A percentile compares a stretch with the other conserved stretches of the same genome.
phyloP scores from a whole-genome alignment of 2,888 invertebrate species.

The Pardosa pseudoannulata region DNA sequence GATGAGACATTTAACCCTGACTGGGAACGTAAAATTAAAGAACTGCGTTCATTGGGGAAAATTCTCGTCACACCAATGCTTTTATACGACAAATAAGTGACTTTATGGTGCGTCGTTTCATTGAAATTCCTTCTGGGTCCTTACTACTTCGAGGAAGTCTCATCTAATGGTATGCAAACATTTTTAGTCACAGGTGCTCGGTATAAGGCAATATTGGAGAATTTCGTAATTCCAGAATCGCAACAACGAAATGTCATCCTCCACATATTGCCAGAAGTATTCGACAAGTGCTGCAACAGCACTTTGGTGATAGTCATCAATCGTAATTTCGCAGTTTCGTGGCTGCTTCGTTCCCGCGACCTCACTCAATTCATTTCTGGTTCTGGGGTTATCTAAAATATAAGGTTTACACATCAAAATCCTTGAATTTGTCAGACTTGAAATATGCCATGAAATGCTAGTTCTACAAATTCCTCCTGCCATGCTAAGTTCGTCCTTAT shows the following conservation, averaged over 20 bases:
- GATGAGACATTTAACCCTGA: not conserved
- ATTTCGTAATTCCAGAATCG: conserved; percentile 2
- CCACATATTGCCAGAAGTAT: not conserved
- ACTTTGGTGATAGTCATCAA: not conserved
- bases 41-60: not conserved
- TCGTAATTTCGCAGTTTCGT: not conserved
- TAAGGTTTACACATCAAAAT: not conserved
- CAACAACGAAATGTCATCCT: not conserved
- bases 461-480: not conserved
- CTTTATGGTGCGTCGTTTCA: not conserved
- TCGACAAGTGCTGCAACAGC: not conserved
- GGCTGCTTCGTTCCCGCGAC: not conserved
- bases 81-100: conserved; percentile 22
- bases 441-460: not conserved
- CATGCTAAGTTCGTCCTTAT: not conserved
- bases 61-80: not conserved
- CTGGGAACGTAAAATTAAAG: not conserved
- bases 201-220: not conserved
- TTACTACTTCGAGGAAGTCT: conserved; percentile 14
- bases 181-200: not conserved
- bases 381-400: conserved; percentile 6
- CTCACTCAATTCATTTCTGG: not conserved
- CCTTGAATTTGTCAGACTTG: not conserved
- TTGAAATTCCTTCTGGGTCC: not conserved
- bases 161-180: not conserved